Evolutionary conservation across 2,113 vertebrate species (phyloP), one percentile per base, ranked within the genome.

Genomic region (Acrocephalus kingi): DNA sequence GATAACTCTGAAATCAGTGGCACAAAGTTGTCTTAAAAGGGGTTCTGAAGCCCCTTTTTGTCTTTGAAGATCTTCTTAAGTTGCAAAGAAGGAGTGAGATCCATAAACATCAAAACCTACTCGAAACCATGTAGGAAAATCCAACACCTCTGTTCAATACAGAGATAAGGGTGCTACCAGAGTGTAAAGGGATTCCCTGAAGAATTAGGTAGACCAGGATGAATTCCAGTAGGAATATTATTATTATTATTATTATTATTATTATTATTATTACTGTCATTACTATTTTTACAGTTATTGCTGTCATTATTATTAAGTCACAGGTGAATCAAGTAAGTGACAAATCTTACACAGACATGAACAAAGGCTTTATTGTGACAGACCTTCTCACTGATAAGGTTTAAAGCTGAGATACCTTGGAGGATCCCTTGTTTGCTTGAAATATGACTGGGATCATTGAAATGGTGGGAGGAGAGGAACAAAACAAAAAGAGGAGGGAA

Each of bases 261-360:
- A 3, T 3, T 48, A 7, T 15, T 31, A 10, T 13, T 54, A 31
- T 9, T 52, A 6, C 2, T 52, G 4, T 3, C 39, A 2, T 22
- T 49, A 4, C 15, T 61, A 4, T 24, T 49, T 2, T 28, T 54
- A 8, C 6, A 89, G 1, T 31, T 76, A 10, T 11, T 83, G 0
- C 22, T 80, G 31, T 28, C 37, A 10, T 58, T 54, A 28, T 23
- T 35, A 25, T 41, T 43, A 46, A 66, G 31, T 31, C 25, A 80
- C 14, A 56, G 5, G 28, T 74, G 30, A 78, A 14, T n/a, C 21
- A 80, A 77, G 12, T 15, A 41, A 58, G 18, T 71, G 54, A 43
- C 17, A 63, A 74, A 15, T 25, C 52, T 71, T 55, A 41, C 19
- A 41, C 3, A 79, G 37, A 35, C 30, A 15, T 15, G 35, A 90